These are phyloP conservation scores for Chironomus striatipennis DNA, from an alignment of 1,140 invertebrate genomes.

Conservation along the genomic window DNA sequence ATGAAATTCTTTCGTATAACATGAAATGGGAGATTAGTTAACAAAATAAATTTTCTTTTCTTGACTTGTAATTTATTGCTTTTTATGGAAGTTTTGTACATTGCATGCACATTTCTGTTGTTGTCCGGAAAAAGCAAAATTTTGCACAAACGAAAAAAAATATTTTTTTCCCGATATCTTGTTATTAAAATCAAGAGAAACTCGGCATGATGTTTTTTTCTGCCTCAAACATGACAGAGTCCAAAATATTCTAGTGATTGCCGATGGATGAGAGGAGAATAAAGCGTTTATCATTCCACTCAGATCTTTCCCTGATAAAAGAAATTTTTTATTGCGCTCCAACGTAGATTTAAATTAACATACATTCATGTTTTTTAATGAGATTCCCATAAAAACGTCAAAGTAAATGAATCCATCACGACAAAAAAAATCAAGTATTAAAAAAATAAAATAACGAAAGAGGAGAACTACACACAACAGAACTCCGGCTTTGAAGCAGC, in stretches of 20 bases:
- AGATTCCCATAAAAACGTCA: constrained; percentile 22
- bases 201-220: too few relatives aligned
- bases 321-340: constrained; percentile 20
- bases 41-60: neutral
- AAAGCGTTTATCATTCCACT: neutral
- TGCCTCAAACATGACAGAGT: too few relatives aligned
- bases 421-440: neutral
- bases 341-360: constrained; percentile 22
- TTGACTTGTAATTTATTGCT: constrained; percentile 5
- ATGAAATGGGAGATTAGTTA: neutral
- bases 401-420: constrained; percentile 19
- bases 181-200: too few relatives aligned
- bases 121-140: too few relatives aligned
- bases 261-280: too few relatives aligned
- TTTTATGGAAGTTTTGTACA: neutral
- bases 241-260: too few relatives aligned
- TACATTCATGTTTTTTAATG: constrained; percentile 20
- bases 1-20: neutral
- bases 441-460: constrained; percentile 18
- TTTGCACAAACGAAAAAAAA: neutral
- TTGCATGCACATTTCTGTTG: neutral
- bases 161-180: neutral
- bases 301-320: constrained; percentile 5
- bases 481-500: too few relatives aligned
- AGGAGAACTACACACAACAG: neutral